Percentiles rank a stretch among this genome's conserved stretches.
These are phyloP conservation scores for Amazona vittata DNA, from an alignment of 2,113 vertebrate species.

Conservation along the genomic window DNA sequence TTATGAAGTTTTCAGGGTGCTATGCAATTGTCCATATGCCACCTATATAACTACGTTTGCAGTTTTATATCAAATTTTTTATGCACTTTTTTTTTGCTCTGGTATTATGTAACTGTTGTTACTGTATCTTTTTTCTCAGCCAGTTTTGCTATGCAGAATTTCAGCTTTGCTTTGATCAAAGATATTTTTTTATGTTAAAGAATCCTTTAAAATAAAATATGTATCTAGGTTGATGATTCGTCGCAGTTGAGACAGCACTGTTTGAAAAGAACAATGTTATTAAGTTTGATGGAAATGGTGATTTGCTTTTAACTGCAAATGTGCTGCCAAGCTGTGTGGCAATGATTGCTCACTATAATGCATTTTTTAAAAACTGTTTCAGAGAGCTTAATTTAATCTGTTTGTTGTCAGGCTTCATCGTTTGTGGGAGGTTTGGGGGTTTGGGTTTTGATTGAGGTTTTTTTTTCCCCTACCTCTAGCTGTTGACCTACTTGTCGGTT, in stretches of 20 bases:
- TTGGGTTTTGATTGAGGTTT: not conserved
- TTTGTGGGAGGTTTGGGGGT: not conserved
- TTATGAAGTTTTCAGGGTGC: not conserved
- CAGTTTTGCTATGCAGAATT: not conserved
- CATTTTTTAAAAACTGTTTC: not conserved
- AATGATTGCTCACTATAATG: not conserved
- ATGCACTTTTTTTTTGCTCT: not conserved
- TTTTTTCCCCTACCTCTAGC: not conserved
- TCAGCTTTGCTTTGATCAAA: constrained; percentile 50
- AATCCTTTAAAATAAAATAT: constrained; percentile 59
- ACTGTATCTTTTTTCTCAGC: not conserved
- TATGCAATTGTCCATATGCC: not conserved
- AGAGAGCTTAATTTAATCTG: constrained; percentile 12
- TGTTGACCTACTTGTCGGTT: constrained; percentile 38
- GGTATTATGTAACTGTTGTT: not conserved
- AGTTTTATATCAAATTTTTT: not conserved
- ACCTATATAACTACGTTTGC: not conserved
- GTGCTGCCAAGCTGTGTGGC: not conserved
- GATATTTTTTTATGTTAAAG: constrained; percentile 2
- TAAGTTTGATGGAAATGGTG: constrained; percentile 12
- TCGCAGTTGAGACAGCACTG: constrained; percentile 45
- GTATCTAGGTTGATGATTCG: constrained; percentile 58
- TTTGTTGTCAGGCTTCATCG: constrained; percentile 14
- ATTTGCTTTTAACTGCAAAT: constrained; percentile 43
- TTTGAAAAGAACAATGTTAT: constrained; percentile 61